Base-by-base conservation (phyloP, 1,140 invertebrate genomes). In the Tribolium madens region DNA sequence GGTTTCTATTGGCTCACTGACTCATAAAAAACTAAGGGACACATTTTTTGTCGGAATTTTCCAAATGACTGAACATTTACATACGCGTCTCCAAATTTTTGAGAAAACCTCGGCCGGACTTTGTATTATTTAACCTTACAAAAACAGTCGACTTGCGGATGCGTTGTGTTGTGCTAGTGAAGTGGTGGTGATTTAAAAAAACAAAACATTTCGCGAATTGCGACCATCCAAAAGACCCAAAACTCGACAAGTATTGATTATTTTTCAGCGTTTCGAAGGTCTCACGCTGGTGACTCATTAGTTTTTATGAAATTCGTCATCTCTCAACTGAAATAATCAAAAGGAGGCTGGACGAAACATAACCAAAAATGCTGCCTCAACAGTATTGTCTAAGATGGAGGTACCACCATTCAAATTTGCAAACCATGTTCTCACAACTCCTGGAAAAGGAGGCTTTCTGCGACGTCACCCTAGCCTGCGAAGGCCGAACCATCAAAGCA, bases 331-430 rank as follows among this genome's bases (percentile, higher is more conserved):
- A 12, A 64, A 64, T 33, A 60, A 12, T 18, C 53, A 31, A 31
- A 60, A 60, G 53, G 17, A 18, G 21, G 10, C 53, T 57, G 6
- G 7, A 64, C 12, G 13, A 18, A n/a, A 75, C 53, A 75, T 48
- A 60, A 75, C 21, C 33, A 64, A 75, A 87, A 85, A 92, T 93
- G 92, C 89, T 91, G 85, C 92, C 93, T 60, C 94, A 96, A 87
- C 94, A 96, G 88, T 96, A 96, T 88, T 96, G 94, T 86, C 88
- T 96, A 76, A 89, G 94, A 87, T 96, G 95, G 95, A 96, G 96
- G 84, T 95, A 96, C 86, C 95, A 96, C 88, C 94, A 96, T 86
- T 93, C 92, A 78, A 96, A 96, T 86, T 88, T 96, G 73, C 92
- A 95, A 86, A 94, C 92, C 17, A 96, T 96, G 92, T 97, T 96